Percentiles rank a stretch among this genome's conserved stretches.
Conservation (phyloP, 2,888 invertebrate genomes). For the Morpho deidamia region DNA sequence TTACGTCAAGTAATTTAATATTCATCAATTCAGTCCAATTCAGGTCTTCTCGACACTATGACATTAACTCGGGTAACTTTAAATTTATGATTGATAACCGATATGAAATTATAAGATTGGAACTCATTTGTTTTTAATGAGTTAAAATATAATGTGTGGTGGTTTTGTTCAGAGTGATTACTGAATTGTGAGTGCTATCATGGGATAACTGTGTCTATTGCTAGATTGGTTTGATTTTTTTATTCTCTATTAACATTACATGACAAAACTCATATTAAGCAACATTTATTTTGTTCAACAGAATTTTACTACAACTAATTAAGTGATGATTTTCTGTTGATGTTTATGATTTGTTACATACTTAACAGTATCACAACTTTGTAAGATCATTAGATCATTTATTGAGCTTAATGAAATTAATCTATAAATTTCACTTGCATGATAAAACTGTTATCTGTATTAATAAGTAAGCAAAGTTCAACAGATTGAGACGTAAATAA, state of each 20-base stretch:
- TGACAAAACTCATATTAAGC: too few species aligned
- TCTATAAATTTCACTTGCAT: too few species aligned
- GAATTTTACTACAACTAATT: too few species aligned
- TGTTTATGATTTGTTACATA: too few species aligned
- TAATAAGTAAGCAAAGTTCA: too few species aligned
- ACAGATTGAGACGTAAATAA: too few species aligned
- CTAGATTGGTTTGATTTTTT: conserved; percentile 18
- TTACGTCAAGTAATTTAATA: conserved; percentile 51
- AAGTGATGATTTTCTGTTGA: too few species aligned
- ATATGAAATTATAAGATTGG: not conserved
- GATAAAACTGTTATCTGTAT: too few species aligned
- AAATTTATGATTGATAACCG: conserved; percentile 21
- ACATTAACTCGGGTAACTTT: conserved; percentile 61
- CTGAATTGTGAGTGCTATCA: conserved; percentile 11
- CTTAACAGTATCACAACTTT: too few species aligned
- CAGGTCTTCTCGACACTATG: conserved; percentile 60
- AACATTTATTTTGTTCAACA: too few species aligned
- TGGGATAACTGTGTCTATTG: conserved; percentile 8
- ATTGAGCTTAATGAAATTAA: too few species aligned
- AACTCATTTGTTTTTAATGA: not conserved
- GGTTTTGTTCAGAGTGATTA: conserved; percentile 23
- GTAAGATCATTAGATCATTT: too few species aligned
- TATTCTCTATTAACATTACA: not conserved
- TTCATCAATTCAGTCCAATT: conserved; percentile 59
- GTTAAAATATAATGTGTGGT: not conserved